phyloP scores from a whole-genome alignment of 2,113 vertebrate species.

The Nymphicus hollandicus region DNA sequence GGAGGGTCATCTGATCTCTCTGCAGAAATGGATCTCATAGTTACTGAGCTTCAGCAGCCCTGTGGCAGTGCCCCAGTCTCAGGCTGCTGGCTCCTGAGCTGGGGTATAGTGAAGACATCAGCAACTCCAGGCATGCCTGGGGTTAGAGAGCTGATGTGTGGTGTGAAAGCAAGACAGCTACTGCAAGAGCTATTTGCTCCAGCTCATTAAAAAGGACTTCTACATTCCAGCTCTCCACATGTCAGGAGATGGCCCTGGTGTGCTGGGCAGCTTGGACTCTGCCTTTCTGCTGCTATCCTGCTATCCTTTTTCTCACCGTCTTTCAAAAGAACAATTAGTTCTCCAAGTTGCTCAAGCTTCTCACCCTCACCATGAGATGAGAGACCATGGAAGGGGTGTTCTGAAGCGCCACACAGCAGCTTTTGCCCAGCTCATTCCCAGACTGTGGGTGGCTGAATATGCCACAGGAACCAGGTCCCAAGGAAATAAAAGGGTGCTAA shows the following conservation, averaged over 20 bases:
- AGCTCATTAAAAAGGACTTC: neutral
- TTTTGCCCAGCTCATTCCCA: neutral
- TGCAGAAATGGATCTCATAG: neutral
- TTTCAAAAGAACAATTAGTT: neutral
- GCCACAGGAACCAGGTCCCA: neutral
- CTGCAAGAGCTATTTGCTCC: neutral
- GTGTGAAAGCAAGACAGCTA: neutral
- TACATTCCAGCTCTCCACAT: neutral
- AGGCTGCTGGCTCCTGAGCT: neutral
- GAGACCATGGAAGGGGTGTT: rapidly evolving
- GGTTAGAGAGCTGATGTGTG: rapidly evolving
- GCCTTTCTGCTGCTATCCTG: neutral
- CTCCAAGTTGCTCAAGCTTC: neutral
- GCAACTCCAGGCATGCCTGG: neutral
- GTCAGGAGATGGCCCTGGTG: neutral
- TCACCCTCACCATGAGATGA: neutral
- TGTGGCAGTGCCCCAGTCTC: neutral
- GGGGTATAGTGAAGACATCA: neutral
- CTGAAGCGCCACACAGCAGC: neutral
- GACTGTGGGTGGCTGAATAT: rapidly evolving
- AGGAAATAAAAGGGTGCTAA: neutral
- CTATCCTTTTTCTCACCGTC: neutral
- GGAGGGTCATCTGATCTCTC: neutral
- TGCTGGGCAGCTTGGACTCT: neutral
- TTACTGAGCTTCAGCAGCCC: neutral